These are phyloP conservation scores for Drosophila ohnishii DNA, from an alignment of 1,140 invertebrate species.

Conservation along the genomic window DNA sequence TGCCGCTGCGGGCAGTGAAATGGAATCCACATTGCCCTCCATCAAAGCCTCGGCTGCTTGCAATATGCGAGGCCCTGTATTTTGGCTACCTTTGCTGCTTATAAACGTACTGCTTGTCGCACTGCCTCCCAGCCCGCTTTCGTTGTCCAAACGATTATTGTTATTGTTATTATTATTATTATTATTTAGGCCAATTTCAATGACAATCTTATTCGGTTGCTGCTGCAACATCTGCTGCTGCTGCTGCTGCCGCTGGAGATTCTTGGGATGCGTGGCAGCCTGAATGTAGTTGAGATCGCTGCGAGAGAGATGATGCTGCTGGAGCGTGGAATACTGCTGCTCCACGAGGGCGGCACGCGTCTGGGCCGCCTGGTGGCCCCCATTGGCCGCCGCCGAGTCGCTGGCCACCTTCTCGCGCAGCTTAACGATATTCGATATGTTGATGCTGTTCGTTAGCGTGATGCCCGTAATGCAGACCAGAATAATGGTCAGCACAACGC, in stretches of 20 bases:
- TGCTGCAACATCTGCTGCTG: conserved; percentile 31
- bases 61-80: conserved; percentile 45
- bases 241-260: conserved; percentile 61
- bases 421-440: conserved; percentile 80
- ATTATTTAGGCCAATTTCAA: conserved; percentile 71
- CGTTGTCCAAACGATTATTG: conserved; percentile 6
- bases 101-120: background rate
- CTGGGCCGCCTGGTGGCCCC: conserved; percentile 74
- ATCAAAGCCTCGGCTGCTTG: conserved; percentile 66
- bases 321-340: conserved; percentile 77
- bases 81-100: conserved; percentile 5
- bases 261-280: conserved; percentile 74
- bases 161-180: conserved; percentile 1
- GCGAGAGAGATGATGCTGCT: conserved; percentile 76
- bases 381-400: conserved; percentile 78
- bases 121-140: background rate
- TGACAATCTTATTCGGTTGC: conserved; percentile 73
- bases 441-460: conserved; percentile 80
- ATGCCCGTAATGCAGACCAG: conserved; percentile 82
- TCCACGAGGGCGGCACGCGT: conserved; percentile 76
- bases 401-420: conserved; percentile 80
- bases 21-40: conserved; percentile 79
- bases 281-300: conserved; percentile 80
- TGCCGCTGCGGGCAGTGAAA: conserved; percentile 72
- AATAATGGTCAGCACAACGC: conserved; percentile 79